Evolutionary conservation across 2,797 vertebrate genomes (phyloP), one percentile per base, ranked within the genome.

Genomic region (Lepidocolaptes lacrymiger): DNA sequence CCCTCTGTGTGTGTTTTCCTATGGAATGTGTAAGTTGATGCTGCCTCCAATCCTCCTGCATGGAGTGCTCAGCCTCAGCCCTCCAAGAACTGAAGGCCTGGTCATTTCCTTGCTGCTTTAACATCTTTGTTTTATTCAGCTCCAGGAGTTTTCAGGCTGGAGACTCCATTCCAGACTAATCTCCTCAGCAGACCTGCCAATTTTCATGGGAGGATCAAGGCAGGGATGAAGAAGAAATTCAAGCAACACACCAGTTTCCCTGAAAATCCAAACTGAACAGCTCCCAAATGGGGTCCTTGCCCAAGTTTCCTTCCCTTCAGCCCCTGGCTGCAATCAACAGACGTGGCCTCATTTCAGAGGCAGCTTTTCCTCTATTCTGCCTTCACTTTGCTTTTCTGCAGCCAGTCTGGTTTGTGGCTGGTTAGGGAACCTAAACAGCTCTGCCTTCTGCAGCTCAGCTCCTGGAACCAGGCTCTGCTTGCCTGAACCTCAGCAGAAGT

Each of bases 21-120:
- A 11, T 63, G 71, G 69, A 78, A 59, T 4, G 5, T 3, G 21
- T 18, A 3, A 52, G n/a, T 12, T 0, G 0, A 16, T 1, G 13
- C 48, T 61, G 55, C 63, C 44, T 73, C 83, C 37, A n/a, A n/a
- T 44, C 37, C 54, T 36, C 8, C 44, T 44, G 43, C 3, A 14
- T 1, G 7, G 15, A 36, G 22, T 1, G 12, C 52, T 27, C 10
- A 28, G 37, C 23, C 61, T 66, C 56, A 89, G 52, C 37, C 61
- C 48, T 13, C 34, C 48, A 22, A 14, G 46, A 52, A 4, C 24
- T 7, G 41, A 61, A 43, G 64, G 13, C n/a, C 28, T 15, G 27
- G 10, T 11, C 23, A 6, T 68, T 68, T 37, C 44, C 59, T 46
- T 9, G 16, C 68, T 91, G 68, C 26, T 76, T 18, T 4, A 4